These are phyloP conservation scores for Xyrichtys novacula DNA, from an alignment of 2,797 vertebrate genomes.

Conservation along the genomic window DNA sequence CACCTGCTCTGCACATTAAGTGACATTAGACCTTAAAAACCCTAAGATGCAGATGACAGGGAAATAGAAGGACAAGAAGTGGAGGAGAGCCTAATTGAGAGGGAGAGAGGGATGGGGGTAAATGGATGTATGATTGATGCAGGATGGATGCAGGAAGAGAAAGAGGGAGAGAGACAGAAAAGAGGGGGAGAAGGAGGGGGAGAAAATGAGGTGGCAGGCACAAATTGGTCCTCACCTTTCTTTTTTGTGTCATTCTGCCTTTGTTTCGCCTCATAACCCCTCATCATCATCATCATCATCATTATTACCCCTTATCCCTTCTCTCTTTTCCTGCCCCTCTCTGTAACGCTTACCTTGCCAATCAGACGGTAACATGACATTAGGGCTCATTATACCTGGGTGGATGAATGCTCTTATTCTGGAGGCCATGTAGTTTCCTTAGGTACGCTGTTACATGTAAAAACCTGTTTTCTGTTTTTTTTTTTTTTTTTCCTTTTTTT, in stretches of 20 bases:
- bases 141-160: slow-evolving; percentile 67
- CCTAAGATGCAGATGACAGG: slow-evolving; percentile 39
- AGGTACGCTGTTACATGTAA: slow-evolving; percentile 20
- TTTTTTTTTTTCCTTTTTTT: slow-evolving; percentile 33
- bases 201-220: slow-evolving; percentile 58
- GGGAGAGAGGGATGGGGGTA: slow-evolving; percentile 64
- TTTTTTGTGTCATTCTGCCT: slow-evolving; percentile 64
- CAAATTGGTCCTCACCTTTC: slow-evolving; percentile 69
- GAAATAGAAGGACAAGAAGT: slow-evolving; percentile 50
- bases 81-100: slow-evolving; percentile 65
- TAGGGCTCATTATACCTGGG: slow-evolving; percentile 76
- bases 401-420: slow-evolving; percentile 37
- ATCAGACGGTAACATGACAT: slow-evolving; percentile 75
- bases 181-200: slow-evolving; percentile 16
- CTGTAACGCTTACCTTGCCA: slow-evolving; percentile 62
- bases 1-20: slow-evolving; percentile 27
- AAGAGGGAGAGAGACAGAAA: slow-evolving; percentile 34
- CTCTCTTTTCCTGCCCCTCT: slow-evolving; percentile 57
- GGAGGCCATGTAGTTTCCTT: slow-evolving; percentile 29
- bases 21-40: slow-evolving; percentile 32
- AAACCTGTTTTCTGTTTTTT: background rate
- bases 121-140: slow-evolving; percentile 79
- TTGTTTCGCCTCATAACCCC: slow-evolving; percentile 74
- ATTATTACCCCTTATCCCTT: slow-evolving; percentile 36
- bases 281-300: slow-evolving; percentile 72